Base-by-base conservation (phyloP, 2,888 invertebrate species). In the Blastobasis lacticolella region DNA sequence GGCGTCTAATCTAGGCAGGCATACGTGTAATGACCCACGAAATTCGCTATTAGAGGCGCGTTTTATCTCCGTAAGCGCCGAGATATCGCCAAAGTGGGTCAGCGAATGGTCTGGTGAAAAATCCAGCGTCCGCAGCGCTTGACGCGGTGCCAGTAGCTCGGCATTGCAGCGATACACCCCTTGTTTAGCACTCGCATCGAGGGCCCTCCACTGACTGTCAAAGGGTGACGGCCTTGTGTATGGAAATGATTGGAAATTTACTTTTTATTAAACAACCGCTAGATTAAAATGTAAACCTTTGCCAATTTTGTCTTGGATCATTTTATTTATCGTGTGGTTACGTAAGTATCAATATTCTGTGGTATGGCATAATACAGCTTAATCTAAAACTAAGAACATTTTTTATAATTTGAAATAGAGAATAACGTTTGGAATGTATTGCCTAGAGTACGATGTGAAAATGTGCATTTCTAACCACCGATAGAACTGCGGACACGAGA, bases 121-220 rank as follows among this genome's bases (percentile, higher is more conserved):
- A 75, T 74, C 74, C 69, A 69, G 69, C 73, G 67, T 65, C 59
- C 69, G 62, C 68, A 70, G 72, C 76, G 69, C 67, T 73, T 64
- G 64, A 74, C 59, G 63, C 59, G 54, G 54, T 49, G 55, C 58
- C 67, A 69, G 67, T 64, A 61, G 66, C 63, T 60, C 57, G 49
- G 47, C 62, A 63, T 63, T 63, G 66, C 71, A 60, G 60, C 58
- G 66, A 67, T 69, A 63, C 60, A 44, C 36, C 66, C 64, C 69
- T 80, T 82, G 78, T 81, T 81, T 81, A 75, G 75, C 71, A 69
- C 79, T 79, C 61, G 49, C 57, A 37, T 52, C 59, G 55, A 61
- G 62, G 55, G 54, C 66, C 37, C 71, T 70, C 49, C 54, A 51
- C 37, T 36, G 62, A 58, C 69, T 63, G 71, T 67, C 73, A 74